Evolutionary conservation across 92 coral and sea anemone genomes (phyloP).

Genomic region (Parazoanthus atlanticus): DNA sequence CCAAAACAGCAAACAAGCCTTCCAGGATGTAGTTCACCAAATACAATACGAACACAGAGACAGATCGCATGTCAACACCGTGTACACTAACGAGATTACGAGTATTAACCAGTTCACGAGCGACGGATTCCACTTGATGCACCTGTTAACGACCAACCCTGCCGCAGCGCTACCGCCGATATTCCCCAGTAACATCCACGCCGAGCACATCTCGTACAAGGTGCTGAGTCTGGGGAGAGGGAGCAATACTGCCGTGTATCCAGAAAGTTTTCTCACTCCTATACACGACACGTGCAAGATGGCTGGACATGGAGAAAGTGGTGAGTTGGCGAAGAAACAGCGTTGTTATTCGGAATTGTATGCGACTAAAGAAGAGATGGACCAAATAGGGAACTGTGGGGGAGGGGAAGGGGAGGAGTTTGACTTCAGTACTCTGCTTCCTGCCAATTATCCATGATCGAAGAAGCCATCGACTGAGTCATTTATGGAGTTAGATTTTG

Average conservation of each 20-base stretch:
- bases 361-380: slow-evolving; percentile 25
- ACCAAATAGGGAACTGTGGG: slow-evolving; percentile 16
- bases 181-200: neutral
- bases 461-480: neutral
- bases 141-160: slow-evolving; percentile 28
- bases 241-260: neutral
- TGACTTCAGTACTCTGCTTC: slow-evolving; percentile 16
- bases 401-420: slow-evolving; percentile 31
- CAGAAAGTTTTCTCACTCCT: slow-evolving; percentile 25
- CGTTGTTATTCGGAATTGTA: neutral
- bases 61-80: neutral
- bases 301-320: neutral
- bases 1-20: neutral
- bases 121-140: slow-evolving; percentile 34
- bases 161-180: slow-evolving; percentile 36
- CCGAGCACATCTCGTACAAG: slow-evolving; percentile 27
- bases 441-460: slow-evolving; percentile 10
- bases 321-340: neutral
- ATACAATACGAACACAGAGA: neutral
- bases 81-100: neutral
- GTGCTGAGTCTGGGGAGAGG: slow-evolving; percentile 5
- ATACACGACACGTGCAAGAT: neutral
- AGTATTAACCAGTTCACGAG: slow-evolving; percentile 11
- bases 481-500: neutral
- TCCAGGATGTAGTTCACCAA: neutral